These are phyloP conservation scores for Minunthozetes semirufus DNA, from an alignment of 2,888 invertebrate species.

Conservation along the genomic window DNA sequence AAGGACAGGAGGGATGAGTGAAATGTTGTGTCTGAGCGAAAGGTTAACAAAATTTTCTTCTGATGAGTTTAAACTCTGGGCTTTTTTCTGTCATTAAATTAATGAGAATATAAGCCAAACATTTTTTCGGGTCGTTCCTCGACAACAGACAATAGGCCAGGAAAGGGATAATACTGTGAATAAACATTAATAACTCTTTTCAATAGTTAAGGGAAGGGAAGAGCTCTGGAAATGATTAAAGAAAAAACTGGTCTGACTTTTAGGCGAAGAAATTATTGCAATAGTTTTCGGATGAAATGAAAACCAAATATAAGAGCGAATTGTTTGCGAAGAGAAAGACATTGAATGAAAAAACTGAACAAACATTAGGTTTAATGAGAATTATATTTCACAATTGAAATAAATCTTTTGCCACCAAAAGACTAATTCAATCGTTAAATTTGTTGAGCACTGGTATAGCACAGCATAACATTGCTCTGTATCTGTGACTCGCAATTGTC, in stretches of 20 bases:
- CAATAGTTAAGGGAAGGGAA: not conserved
- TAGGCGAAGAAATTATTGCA: not conserved
- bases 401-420: constrained; percentile 12
- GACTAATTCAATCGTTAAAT: constrained; percentile 1
- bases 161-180: not conserved
- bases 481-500: no score
- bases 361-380: not conserved
- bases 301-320: not conserved
- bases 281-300: not conserved
- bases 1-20: not conserved
- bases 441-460: not conserved
- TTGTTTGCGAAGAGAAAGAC: not conserved
- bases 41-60: not conserved
- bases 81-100: constrained; percentile 12
- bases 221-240: not conserved
- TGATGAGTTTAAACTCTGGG: not conserved
- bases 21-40: no score
- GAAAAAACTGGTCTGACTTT: constrained; percentile 3
- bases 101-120: not conserved
- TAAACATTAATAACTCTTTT: constrained; percentile 12
- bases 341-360: not conserved
- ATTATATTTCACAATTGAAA: not conserved
- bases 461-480: no score
- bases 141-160: not conserved
- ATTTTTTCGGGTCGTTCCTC: not conserved